Evolutionary conservation across 2,113 vertebrate genomes (phyloP).

Genomic region (Prolemur simus): DNA sequence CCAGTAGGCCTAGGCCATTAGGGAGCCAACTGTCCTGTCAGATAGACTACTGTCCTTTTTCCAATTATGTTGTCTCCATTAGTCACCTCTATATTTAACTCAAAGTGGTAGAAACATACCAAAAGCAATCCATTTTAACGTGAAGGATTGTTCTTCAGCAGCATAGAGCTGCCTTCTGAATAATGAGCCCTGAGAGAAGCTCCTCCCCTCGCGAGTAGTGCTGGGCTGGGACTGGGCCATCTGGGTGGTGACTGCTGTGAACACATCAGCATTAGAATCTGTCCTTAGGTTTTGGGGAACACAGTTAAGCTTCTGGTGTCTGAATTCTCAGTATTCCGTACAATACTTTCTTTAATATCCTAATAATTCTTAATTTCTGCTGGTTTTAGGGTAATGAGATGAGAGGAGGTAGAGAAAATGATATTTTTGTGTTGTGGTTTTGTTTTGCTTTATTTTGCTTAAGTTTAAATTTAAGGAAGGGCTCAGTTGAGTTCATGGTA

Average conservation of each 20-base stretch:
- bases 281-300: background rate
- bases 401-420: background rate
- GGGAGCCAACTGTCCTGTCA: background rate
- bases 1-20: background rate
- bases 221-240: background rate
- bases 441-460: conserved; percentile 23
- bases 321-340: background rate
- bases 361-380: background rate
- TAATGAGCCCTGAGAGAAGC: background rate
- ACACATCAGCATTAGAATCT: background rate
- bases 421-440: background rate
- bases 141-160: background rate
- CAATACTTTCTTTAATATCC: background rate
- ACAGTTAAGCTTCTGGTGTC: background rate
- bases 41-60: background rate
- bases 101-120: background rate
- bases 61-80: background rate
- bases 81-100: background rate
- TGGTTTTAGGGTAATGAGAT: background rate
- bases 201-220: background rate
- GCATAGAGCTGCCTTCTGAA: background rate
- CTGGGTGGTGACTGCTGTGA: accelerated
- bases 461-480: background rate
- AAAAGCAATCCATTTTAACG: background rate
- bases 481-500: background rate